Percentiles rank a stretch among this genome's conserved stretches.
Evolutionary conservation across 2,888 invertebrate species (phyloP).

Genomic region (Lycaena phlaeas): DNA sequence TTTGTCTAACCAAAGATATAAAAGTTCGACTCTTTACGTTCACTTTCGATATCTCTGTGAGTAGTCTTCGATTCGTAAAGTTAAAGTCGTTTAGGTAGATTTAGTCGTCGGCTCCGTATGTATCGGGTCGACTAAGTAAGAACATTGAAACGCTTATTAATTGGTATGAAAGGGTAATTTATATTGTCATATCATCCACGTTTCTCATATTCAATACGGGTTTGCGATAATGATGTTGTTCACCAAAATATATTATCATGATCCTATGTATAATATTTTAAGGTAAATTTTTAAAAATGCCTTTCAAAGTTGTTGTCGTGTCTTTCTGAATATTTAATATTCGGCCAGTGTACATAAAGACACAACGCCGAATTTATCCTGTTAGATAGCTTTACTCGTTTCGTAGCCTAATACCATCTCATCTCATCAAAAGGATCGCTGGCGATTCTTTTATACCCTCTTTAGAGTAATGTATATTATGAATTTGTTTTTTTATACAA

Average conservation of each 20-base stretch:
- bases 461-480: slow-evolving; percentile 51
- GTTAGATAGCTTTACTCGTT: slow-evolving; percentile 56
- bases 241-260: slow-evolving; percentile 69
- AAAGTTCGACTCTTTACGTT: slow-evolving; percentile 47
- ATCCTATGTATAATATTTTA: slow-evolving; percentile 64
- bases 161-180: slow-evolving; percentile 75
- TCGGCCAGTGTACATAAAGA: slow-evolving; percentile 46
- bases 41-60: slow-evolving; percentile 60
- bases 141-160: slow-evolving; percentile 74
- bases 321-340: slow-evolving; percentile 64
- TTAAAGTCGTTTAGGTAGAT: slow-evolving; percentile 63
- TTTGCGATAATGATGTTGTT: slow-evolving; percentile 73
- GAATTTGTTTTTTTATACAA: slow-evolving; percentile 10
- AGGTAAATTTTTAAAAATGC: slow-evolving; percentile 68
- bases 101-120: slow-evolving; percentile 55
- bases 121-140: slow-evolving; percentile 64
- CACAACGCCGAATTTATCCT: slow-evolving; percentile 43
- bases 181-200: slow-evolving; percentile 74
- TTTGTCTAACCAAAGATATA: slow-evolving; percentile 68
- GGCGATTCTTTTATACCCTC: slow-evolving; percentile 67
- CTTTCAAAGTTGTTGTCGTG: slow-evolving; percentile 63
- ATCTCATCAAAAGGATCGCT: slow-evolving; percentile 62
- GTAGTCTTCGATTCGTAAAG: slow-evolving; percentile 65
- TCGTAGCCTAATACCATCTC: slow-evolving; percentile 61
- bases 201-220: slow-evolving; percentile 74